Evolutionary conservation across 2,797 vertebrate genomes (phyloP), one percentile per base, ranked within the genome.

Genomic region (Hipposideros larvatus): DNA sequence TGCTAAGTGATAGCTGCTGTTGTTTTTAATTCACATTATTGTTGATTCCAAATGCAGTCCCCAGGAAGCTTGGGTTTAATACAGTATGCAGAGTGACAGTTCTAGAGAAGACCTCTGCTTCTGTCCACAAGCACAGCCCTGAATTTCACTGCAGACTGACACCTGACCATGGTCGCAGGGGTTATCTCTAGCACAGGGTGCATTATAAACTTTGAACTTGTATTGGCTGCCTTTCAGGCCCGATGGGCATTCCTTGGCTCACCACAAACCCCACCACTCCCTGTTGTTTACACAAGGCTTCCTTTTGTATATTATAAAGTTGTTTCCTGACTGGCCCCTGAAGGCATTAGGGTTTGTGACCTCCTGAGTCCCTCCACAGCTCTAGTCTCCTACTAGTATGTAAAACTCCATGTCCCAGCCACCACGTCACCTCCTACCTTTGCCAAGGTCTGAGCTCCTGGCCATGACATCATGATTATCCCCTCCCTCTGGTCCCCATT

Each of bases 61-160:
- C 61, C 34, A 1, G 61, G 48, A 51, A 89, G 34, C 26, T 34
- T 59, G 1, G 70, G 18, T 19, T 53, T 53, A 34, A 71, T 34
- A 9, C 3, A 51, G 7, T 53, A 31, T 6, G 1, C 41, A 31
- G 37, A 43, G 46, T 26, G 48, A 80, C 34, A 61, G n/a, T 59
- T 55, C 37, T 46, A 43, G 68, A 89, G 63, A 53, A 96, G 74
- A 65, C 28, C 48, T 71, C 63, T 26, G 66, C 73, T 41, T 78
- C 41, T n/a, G 5, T 16, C 68, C 82, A 24, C 26, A 68, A 57
- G 19, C 31, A 59, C 46, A 71, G 5, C 34, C 37, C 90, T 87
- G 75, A 79, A 73, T 21, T 7, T 79, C 55, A 13, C 73, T 31
- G 48, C 14, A 53, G 41, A 48, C 3, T 46, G 41, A 26, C 31